Evolutionary conservation across 2,888 invertebrate species (phyloP).

Genomic region (Scaptomyza caliginosa): DNA sequence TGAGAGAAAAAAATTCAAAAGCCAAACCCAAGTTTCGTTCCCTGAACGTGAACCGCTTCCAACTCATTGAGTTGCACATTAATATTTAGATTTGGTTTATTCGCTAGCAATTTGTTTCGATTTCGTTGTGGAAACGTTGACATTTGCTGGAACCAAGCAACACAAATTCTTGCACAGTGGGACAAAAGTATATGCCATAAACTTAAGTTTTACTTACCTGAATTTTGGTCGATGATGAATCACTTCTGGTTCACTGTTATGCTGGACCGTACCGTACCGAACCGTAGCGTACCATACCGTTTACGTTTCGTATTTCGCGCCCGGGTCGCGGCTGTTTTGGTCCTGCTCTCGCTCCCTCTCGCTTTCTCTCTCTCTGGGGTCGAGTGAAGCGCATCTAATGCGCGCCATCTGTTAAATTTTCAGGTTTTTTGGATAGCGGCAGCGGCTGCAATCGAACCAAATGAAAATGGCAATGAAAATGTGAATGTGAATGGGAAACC

Average conservation of each 20-base stretch:
- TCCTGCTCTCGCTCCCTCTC: neutral
- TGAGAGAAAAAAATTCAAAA: neutral
- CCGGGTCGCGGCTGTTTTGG: slow-evolving; percentile 6
- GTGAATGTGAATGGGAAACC: slow-evolving; percentile 28
- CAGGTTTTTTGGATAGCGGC: slow-evolving; percentile 48
- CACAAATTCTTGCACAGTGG: slow-evolving; percentile 29
- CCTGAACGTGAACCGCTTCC: slow-evolving; percentile 51
- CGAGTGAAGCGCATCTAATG: slow-evolving; percentile 73
- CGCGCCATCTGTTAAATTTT: slow-evolving; percentile 78
- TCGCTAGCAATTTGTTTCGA: slow-evolving; percentile 71
- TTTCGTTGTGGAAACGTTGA: slow-evolving; percentile 49
- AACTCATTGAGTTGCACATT: slow-evolving; percentile 75
- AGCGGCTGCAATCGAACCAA: slow-evolving; percentile 31
- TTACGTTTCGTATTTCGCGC: slow-evolving; percentile 9
- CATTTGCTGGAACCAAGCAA: neutral
- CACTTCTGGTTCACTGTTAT: slow-evolving; percentile 35
- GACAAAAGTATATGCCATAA: neutral
- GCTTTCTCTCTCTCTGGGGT: slow-evolving; percentile 48
- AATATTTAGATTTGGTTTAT: slow-evolving; percentile 77
- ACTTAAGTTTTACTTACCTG: no score
- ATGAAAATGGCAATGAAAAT: slow-evolving; percentile 10
- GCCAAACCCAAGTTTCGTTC: neutral
- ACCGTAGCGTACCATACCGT: neutral
- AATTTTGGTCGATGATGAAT: slow-evolving; percentile 21
- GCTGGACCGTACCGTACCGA: neutral